Evolutionary conservation across 2,888 invertebrate genomes (phyloP), one percentile per base, ranked within the genome.

Genomic region (Thyatira batis): DNA sequence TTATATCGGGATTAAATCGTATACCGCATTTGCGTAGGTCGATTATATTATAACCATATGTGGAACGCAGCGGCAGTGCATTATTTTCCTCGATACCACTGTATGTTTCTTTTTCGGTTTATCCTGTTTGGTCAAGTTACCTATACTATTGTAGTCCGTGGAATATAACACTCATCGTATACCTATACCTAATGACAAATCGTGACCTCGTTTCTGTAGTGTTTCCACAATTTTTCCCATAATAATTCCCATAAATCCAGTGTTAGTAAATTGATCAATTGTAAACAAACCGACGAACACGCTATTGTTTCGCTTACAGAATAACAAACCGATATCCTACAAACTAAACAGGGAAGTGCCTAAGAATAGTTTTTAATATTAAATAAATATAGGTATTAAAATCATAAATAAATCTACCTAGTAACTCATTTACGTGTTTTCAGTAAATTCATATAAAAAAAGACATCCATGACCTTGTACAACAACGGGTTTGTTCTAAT

Each of bases 1-100:
- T 69, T 69, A 67, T 67, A 57, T 52, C 61, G 52, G 60, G 61
- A 73, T 67, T 63, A 65, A 66, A 74, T 68, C 58, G 65, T 59
- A 56, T 60, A 66, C 53, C 72, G 70, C 46, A 30, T 53, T 60
- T 59, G 71, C 68, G 78, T 78, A 57, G 76, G 74, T 56, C 45
- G 67, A 54, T 57, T 54, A 69, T 65, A 57, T 62, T 60, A 65
- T 55, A 60, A 57, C 69, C 71, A 67, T 62, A 71, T 65, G 65
- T 56, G 65, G 64, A 55, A 56, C 54, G 50, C 51, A 49, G 50
- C 50, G 52, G 49, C 55, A 52, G 53, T 63, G 59, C 60, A 62
- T 60, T 62, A 58, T 69, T 65, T 69, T 70, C 62, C 67, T 57
- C 52, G 55, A 62, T 64, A 67, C 49, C 43, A 10, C 2, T 23